Percentiles rank a stretch among this genome's conserved stretches.
Evolutionary conservation across 1,140 invertebrate species (phyloP).

Genomic region (Drosophila sulfurigaster): DNA sequence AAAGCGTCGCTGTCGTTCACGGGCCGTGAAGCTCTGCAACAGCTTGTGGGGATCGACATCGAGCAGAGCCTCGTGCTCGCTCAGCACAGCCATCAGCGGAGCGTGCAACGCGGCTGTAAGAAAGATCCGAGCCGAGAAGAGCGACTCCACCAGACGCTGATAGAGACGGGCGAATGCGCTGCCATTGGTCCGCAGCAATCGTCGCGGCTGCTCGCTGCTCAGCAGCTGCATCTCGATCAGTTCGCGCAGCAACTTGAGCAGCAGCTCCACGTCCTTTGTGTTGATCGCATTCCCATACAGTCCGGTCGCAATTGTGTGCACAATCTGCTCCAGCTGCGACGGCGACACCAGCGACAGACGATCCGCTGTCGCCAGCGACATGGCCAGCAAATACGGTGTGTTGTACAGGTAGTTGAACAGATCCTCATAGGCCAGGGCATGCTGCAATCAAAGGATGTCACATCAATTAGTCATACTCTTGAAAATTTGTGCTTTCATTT

Average conservation of each 20-base stretch:
- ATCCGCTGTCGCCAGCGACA: conserved; percentile 93
- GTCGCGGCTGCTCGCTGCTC: conserved; percentile 92
- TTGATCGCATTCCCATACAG: conserved; percentile 93
- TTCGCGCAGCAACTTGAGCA: conserved; percentile 91
- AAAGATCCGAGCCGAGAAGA: conserved; percentile 96
- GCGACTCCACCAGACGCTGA: conserved; percentile 94
- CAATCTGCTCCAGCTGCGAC: conserved; percentile 88
- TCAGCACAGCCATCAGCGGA: conserved; percentile 96
- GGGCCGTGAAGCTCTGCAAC: conserved; percentile 85
- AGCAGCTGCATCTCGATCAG: conserved; percentile 94
- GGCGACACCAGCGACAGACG: conserved; percentile 86
- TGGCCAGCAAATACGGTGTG: conserved; percentile 92
- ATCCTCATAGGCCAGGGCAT: conserved; percentile 91
- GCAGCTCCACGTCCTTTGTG: conserved; percentile 92
- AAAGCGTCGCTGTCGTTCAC: conserved; percentile 87
- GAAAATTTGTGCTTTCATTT: background rate
- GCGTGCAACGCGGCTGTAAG: conserved; percentile 95
- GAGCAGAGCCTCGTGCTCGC: conserved; percentile 96
- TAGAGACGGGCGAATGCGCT: conserved; percentile 96
- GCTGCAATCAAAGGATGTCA: conserved; percentile 85
- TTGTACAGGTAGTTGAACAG: conserved; percentile 91
- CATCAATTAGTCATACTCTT: background rate
- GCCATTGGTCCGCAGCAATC: conserved; percentile 92
- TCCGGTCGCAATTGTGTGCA: conserved; percentile 91
- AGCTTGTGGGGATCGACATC: conserved; percentile 97